Evolutionary conservation across 2,113 vertebrate species (phyloP).

Genomic region (Tautogolabrus adspersus): DNA sequence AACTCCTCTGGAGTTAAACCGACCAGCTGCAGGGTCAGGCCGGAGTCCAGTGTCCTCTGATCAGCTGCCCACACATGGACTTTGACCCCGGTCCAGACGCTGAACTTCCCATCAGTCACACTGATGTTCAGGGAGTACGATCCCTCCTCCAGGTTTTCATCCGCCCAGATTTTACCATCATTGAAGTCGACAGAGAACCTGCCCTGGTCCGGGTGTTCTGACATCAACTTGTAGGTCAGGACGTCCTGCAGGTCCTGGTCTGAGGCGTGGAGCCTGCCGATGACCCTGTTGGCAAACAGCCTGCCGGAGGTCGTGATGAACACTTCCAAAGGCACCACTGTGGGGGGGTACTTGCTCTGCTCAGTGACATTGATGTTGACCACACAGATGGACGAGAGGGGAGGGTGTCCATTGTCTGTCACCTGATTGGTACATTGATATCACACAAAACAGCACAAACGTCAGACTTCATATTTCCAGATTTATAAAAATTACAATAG

Average conservation of each 20-base stretch:
- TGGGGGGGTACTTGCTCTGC: conserved; percentile 90
- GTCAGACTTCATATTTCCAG: neutral
- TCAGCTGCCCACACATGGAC: conserved; percentile 89
- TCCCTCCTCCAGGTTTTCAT: conserved; percentile 85
- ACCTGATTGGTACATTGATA: conserved; percentile 79
- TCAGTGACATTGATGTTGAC: conserved; percentile 90
- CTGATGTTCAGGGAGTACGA: conserved; percentile 90
- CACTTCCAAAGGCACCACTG: conserved; percentile 91
- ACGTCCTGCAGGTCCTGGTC: conserved; percentile 93
- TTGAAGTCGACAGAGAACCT: conserved; percentile 87
- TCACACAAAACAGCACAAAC: neutral
- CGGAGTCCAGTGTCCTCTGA: conserved; percentile 83
- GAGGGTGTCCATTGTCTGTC: conserved; percentile 90
- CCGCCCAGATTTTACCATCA: conserved; percentile 90
- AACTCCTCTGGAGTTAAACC: conserved; percentile 91
- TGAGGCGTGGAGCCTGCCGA: conserved; percentile 93
- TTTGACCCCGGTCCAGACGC: conserved; percentile 80
- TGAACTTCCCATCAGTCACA: conserved; percentile 91
- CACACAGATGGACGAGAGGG: conserved; percentile 91
- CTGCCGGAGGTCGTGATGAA: conserved; percentile 87
- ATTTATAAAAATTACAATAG: no score
- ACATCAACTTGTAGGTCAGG: conserved; percentile 85
- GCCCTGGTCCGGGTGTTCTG: conserved; percentile 61
- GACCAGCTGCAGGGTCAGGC: conserved; percentile 86
- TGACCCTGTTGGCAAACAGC: conserved; percentile 85